These are phyloP conservation scores for Ailurus styani DNA, from an alignment of 2,113 vertebrate genomes.

Conservation along the genomic window DNA sequence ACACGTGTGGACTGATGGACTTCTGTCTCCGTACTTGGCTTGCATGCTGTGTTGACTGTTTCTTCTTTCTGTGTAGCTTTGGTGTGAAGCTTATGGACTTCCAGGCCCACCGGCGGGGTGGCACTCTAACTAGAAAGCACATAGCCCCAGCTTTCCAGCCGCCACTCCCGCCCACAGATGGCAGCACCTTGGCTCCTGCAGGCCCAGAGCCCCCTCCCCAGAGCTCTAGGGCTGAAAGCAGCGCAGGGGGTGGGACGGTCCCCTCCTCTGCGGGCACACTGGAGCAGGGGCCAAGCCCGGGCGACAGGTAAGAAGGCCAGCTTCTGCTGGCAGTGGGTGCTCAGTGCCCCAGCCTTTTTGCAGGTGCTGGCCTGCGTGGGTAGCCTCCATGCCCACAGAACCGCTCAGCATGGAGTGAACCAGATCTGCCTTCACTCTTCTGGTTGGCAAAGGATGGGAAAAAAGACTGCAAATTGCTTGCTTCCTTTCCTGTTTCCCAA, in stretches of 20 bases:
- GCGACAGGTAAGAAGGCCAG: conserved; percentile 91
- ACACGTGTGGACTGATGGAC: neutral
- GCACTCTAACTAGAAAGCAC: conserved; percentile 98
- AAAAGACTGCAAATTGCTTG: neutral
- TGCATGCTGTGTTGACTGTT: conserved; percentile 81
- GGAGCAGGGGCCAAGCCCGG: conserved; percentile 84
- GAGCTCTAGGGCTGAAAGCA: conserved; percentile 82
- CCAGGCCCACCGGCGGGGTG: conserved; percentile 89
- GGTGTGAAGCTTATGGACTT: conserved; percentile 95
- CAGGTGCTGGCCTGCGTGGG: neutral
- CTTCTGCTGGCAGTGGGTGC: conserved; percentile 48
- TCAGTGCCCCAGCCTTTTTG: neutral
- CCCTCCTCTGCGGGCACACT: conserved; percentile 84
- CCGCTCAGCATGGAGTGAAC: neutral
- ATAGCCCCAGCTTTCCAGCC: conserved; percentile 96
- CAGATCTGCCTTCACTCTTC: neutral
- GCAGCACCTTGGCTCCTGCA: conserved; percentile 79
- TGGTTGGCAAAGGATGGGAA: neutral
- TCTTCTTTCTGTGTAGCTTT: conserved; percentile 91
- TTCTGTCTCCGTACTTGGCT: conserved; percentile 52
- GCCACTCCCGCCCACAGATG: conserved; percentile 94
- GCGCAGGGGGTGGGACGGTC: conserved; percentile 83
- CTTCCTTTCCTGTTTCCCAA: conserved; percentile 35
- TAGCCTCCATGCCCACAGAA: neutral
- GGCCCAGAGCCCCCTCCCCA: conserved; percentile 81